Evolutionary conservation across 2,113 vertebrate species (phyloP).

Genomic region (Urocolius indicus): DNA sequence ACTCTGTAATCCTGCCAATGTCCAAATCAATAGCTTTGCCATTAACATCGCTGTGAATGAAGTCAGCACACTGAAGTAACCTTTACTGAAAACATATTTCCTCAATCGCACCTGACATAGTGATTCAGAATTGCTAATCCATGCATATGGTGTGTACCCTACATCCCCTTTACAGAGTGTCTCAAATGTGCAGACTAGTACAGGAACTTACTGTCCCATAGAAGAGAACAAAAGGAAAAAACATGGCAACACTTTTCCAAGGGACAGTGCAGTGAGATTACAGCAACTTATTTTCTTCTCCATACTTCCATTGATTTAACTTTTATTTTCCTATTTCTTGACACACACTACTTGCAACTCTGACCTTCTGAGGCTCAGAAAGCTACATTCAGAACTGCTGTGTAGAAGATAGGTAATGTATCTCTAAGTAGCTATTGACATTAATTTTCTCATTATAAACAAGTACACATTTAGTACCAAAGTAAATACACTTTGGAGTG

Average conservation of each 20-base stretch:
- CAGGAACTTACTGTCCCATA: background rate
- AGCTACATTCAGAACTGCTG: background rate
- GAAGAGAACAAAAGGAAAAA: background rate
- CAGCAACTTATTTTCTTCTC: background rate
- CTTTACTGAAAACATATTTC: background rate
- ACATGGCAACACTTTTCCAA: background rate
- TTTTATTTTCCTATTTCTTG: background rate
- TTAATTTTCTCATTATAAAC: background rate
- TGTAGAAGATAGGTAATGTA: background rate
- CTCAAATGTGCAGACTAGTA: background rate
- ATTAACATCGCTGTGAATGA: background rate
- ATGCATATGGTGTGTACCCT: fast-evolving
- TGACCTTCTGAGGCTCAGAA: background rate
- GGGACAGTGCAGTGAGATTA: background rate
- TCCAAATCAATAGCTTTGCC: background rate
- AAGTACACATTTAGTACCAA: background rate
- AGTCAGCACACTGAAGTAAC: background rate
- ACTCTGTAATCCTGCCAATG: background rate
- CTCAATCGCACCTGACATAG: fast-evolving
- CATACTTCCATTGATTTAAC: background rate
- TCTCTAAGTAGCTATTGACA: background rate
- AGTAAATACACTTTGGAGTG: background rate
- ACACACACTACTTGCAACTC: background rate
- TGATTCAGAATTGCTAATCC: background rate
- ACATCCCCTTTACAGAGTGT: background rate